Conservation (phyloP, 2,888 invertebrate genomes). For the Eupeodes latifasciatus region DNA sequence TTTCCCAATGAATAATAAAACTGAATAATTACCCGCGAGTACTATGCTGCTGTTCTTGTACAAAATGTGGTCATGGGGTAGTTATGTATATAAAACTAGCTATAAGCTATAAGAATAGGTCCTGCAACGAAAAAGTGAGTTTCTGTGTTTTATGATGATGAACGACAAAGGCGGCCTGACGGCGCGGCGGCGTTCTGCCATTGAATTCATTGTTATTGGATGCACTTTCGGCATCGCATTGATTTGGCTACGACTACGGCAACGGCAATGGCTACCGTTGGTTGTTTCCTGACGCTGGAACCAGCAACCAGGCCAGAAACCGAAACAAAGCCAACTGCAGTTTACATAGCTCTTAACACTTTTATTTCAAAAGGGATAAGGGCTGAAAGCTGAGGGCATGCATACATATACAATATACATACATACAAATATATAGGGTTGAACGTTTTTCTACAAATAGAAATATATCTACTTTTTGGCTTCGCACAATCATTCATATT, state of each 20-base stretch:
- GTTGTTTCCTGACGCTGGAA: slow-evolving; percentile 8
- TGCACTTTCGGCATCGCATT: slow-evolving; percentile 68
- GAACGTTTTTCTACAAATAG: background rate
- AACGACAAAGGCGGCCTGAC: slow-evolving; percentile 55
- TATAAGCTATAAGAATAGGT: background rate
- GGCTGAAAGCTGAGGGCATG: background rate
- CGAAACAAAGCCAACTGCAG: slow-evolving; percentile 68
- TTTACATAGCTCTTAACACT: slow-evolving; percentile 43
- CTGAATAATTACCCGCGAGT: slow-evolving; percentile 72
- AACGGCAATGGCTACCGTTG: background rate
- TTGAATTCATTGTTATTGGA: slow-evolving; percentile 59
- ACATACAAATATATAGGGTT: background rate
- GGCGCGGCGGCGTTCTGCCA: slow-evolving; percentile 54
- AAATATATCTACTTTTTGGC: slow-evolving; percentile 54
- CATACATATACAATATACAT: background rate
- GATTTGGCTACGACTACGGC: slow-evolving; percentile 36
- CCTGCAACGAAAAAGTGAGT: slow-evolving; percentile 18
- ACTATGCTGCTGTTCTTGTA: slow-evolving; percentile 14
- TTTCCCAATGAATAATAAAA: slow-evolving; percentile 67
- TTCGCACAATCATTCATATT: slow-evolving; percentile 26
- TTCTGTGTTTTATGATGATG: slow-evolving; percentile 58
- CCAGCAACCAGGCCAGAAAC: slow-evolving; percentile 31
- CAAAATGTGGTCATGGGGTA: background rate
- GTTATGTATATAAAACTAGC: slow-evolving; percentile 10
- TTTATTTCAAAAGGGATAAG: slow-evolving; percentile 9